These are phyloP conservation scores for Platichthys stellatus DNA, from an alignment of 2,113 vertebrate species.

Conservation along the genomic window DNA sequence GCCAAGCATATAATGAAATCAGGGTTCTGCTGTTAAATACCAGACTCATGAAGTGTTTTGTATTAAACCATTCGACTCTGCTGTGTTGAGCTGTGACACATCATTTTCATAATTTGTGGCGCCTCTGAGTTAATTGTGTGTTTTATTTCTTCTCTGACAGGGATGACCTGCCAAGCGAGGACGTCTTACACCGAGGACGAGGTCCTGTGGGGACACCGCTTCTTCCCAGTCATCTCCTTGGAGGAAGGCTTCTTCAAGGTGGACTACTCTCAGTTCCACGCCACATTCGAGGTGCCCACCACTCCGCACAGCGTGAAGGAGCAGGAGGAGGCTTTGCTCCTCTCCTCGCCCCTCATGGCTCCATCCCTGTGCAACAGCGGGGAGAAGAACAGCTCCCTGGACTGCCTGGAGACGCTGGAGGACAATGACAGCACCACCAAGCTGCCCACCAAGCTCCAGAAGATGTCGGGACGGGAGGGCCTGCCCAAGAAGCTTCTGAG, in stretches of 20 bases:
- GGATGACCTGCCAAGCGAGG: constrained; percentile 99
- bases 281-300: constrained; percentile 96
- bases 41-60: constrained; percentile 38
- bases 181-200: constrained; percentile 99
- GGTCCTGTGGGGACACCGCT: constrained; percentile 98
- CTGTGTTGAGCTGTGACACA: not conserved
- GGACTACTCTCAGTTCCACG: constrained; percentile 99
- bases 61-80: constrained; percentile 3
- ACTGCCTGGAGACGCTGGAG: constrained; percentile 93
- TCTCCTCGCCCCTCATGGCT: constrained; percentile 96
- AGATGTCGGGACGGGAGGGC: constrained; percentile 96
- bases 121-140: not conserved
- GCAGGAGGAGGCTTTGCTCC: constrained; percentile 95
- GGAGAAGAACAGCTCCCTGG: constrained; percentile 93
- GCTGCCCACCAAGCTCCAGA: constrained; percentile 95
- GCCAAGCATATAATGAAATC: constrained; percentile 64
- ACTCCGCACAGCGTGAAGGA: constrained; percentile 97
- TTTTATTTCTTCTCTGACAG: constrained; percentile 71
- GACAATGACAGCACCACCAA: constrained; percentile 89
- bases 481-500: constrained; percentile 95
- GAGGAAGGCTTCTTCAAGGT: constrained; percentile 99
- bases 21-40: constrained; percentile 34
- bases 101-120: constrained; percentile 6
- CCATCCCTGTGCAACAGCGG: constrained; percentile 95
- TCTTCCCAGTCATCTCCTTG: constrained; percentile 97